Conservation (phyloP, 2,113 vertebrate species). For the Ondatra zibethicus region DNA sequence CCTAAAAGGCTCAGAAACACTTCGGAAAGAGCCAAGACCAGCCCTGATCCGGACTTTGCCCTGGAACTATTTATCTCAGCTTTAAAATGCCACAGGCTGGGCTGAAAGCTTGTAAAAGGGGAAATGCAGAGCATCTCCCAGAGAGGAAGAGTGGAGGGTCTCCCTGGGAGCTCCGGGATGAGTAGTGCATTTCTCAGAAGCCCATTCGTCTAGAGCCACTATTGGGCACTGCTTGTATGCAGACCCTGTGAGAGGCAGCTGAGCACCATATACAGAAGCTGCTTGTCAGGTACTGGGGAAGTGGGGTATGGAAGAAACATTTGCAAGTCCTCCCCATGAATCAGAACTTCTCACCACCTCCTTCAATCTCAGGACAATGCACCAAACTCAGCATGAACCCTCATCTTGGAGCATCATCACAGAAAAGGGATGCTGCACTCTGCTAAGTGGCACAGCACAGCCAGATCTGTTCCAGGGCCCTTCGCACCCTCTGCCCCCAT, state of each 20-base stretch:
- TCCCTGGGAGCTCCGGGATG: background rate
- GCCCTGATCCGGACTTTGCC: conserved; percentile 51
- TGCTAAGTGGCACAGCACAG: background rate
- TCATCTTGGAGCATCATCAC: background rate
- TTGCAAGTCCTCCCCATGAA: background rate
- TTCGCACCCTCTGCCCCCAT: background rate
- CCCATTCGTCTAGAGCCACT: background rate
- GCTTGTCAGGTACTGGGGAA: too few relatives aligned
- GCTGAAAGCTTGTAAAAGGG: conserved; percentile 57
- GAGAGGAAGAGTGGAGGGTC: background rate
- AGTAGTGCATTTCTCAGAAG: background rate
- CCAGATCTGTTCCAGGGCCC: background rate
- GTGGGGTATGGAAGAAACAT: background rate
- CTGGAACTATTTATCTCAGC: conserved; percentile 74
- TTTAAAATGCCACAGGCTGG: conserved; percentile 45
- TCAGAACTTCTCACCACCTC: background rate
- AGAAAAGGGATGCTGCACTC: background rate
- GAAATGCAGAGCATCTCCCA: background rate
- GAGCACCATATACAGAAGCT: background rate
- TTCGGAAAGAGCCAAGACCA: conserved; percentile 60
- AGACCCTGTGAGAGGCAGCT: background rate
- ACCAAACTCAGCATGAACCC: background rate
- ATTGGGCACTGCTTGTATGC: background rate
- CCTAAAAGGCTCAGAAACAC: conserved; percentile 71
- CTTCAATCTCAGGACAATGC: background rate